phyloP scores from a whole-genome alignment of 2,888 invertebrate genomes.

The Tryphoninae sp. region DNA sequence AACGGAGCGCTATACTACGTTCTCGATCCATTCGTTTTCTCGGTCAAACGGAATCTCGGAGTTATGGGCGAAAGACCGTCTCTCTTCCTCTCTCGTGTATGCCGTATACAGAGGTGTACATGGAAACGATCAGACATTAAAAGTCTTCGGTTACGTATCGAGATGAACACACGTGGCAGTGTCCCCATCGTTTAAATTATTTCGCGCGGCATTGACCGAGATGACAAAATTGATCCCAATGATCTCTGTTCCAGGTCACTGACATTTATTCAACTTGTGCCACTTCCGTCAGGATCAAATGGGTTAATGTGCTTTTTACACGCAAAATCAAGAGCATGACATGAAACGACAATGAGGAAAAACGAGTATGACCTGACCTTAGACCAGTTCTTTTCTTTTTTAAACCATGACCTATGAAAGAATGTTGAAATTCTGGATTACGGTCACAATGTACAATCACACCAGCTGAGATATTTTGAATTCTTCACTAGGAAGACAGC shows the following conservation, averaged over 20 bases:
- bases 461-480: neutral
- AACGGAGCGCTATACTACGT: conserved; percentile 76
- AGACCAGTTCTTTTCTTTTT: conserved; percentile 1
- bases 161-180: neutral
- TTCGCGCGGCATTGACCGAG: neutral
- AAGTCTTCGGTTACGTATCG: neutral
- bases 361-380: neutral
- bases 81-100: conserved; percentile 19
- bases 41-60: conserved; percentile 79
- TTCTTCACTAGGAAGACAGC: neutral
- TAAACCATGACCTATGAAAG: neutral
- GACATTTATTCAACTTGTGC: neutral
- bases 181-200: neutral
- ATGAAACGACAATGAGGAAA: neutral
- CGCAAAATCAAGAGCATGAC: neutral
- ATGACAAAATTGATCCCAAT: neutral
- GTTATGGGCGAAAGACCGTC: conserved; percentile 73
- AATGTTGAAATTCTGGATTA: conserved; percentile 8
- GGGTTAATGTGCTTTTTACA: conserved; percentile 5
- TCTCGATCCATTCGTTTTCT: conserved; percentile 76
- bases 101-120: conserved; percentile 31
- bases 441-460: neutral
- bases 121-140: conserved; percentile 10
- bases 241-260: neutral
- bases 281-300: neutral